Conservation (phyloP, 2,113 vertebrate species). For the Mionectes macconnelli region DNA sequence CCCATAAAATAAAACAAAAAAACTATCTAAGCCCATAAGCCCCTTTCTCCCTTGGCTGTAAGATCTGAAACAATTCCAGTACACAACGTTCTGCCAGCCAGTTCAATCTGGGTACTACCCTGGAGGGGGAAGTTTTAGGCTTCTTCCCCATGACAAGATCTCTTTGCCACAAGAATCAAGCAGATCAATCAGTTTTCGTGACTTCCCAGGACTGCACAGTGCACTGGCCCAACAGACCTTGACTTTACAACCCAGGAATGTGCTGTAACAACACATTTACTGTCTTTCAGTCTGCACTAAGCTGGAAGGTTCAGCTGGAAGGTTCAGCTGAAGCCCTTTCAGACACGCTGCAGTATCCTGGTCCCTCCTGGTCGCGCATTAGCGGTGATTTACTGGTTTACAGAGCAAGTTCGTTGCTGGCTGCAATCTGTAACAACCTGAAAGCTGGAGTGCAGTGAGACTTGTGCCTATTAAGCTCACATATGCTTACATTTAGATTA, state of each 20-base stretch:
- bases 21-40: too few relatives aligned
- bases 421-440: background rate
- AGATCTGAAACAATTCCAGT: background rate
- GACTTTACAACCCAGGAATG: background rate
- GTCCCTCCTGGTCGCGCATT: background rate
- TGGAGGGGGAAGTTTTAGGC: background rate
- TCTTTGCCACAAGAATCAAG: background rate
- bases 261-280: background rate
- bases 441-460: background rate
- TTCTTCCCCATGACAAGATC: background rate
- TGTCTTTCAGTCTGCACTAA: background rate
- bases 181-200: background rate
- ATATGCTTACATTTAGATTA: background rate
- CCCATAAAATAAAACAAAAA: too few relatives aligned
- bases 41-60: background rate
- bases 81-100: background rate
- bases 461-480: background rate
- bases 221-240: background rate
- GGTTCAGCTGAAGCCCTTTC: background rate
- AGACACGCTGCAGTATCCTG: fast-evolving
- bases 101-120: background rate
- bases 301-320: background rate
- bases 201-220: background rate
- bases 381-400: background rate
- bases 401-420: background rate